phyloP scores from a whole-genome alignment of 2,113 vertebrate species.

The Sphaerodactylus townsendi region DNA sequence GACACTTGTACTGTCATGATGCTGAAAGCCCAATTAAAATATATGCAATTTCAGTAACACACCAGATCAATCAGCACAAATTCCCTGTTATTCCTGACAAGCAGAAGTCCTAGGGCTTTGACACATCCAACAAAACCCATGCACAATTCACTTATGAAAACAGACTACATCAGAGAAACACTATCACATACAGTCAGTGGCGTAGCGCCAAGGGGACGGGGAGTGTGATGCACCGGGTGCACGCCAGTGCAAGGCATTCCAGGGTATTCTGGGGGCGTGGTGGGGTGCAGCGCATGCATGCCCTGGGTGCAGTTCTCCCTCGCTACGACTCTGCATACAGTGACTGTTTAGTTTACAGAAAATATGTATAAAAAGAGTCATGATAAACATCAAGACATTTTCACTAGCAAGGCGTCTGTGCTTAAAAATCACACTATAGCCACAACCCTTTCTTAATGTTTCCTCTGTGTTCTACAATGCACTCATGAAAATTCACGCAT shows the following conservation, averaged over 20 bases:
- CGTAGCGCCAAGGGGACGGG: too few species aligned
- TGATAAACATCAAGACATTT: neutral
- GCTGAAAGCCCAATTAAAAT: neutral
- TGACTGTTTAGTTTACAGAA: neutral
- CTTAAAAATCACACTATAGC: neutral
- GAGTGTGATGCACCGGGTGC: too few species aligned
- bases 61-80: neutral
- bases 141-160: too few species aligned
- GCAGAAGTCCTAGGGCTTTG: neutral
- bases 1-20: neutral
- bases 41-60: neutral
- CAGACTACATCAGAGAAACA: neutral
- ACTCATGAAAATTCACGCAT: neutral
- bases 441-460: neutral
- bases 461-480: neutral
- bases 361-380: conserved; percentile 2
- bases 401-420: neutral
- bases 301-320: too few species aligned
- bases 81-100: conserved; percentile 7
- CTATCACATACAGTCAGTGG: neutral
- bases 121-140: neutral
- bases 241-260: too few species aligned
- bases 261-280: too few species aligned
- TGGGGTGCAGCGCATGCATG: too few species aligned
- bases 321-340: too few species aligned